Percentiles rank a stretch among this genome's conserved stretches.
These are phyloP conservation scores for Maconellicoccus hirsutus DNA, from an alignment of 1,140 invertebrate genomes.

Conservation along the genomic window DNA sequence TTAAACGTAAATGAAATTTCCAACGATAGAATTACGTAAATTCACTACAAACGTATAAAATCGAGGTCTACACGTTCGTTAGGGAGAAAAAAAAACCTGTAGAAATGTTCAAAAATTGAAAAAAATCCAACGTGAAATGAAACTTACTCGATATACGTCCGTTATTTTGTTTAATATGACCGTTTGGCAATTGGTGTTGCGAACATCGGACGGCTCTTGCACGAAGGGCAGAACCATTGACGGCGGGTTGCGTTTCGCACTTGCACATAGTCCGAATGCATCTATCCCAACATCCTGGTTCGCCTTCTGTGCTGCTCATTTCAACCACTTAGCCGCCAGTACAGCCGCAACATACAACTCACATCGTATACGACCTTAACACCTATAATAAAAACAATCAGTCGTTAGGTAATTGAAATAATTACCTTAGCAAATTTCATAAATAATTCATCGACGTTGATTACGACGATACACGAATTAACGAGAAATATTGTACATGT, in stretches of 20 bases:
- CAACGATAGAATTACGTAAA: too few relatives aligned
- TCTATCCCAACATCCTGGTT: constrained; percentile 18
- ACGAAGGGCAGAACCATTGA: constrained; percentile 15
- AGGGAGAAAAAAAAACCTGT: too few relatives aligned
- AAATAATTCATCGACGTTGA: not conserved
- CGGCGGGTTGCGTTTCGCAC: constrained; percentile 9
- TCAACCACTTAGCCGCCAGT: not conserved
- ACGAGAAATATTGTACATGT: not conserved
- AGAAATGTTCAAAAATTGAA: too few relatives aligned
- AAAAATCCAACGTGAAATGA: too few relatives aligned
- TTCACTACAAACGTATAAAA: too few relatives aligned
- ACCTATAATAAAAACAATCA: not conserved
- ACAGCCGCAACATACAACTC: not conserved
- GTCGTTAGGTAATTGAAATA: constrained; percentile 9
- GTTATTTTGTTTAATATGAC: constrained; percentile 1
- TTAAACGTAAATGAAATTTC: too few relatives aligned
- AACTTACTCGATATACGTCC: constrained; percentile 16
- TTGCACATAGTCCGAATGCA: constrained; percentile 17
- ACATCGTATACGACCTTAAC: not conserved
- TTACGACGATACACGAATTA: not conserved
- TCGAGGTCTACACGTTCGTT: too few relatives aligned
- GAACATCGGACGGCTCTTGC: constrained; percentile 8
- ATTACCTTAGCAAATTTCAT: constrained; percentile 9
- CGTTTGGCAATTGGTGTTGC: not conserved
- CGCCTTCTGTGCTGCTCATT: constrained; percentile 17